These are phyloP conservation scores for Amblyopsis hoosieri DNA, from an alignment of 2,797 vertebrate species.

Conservation along the genomic window DNA sequence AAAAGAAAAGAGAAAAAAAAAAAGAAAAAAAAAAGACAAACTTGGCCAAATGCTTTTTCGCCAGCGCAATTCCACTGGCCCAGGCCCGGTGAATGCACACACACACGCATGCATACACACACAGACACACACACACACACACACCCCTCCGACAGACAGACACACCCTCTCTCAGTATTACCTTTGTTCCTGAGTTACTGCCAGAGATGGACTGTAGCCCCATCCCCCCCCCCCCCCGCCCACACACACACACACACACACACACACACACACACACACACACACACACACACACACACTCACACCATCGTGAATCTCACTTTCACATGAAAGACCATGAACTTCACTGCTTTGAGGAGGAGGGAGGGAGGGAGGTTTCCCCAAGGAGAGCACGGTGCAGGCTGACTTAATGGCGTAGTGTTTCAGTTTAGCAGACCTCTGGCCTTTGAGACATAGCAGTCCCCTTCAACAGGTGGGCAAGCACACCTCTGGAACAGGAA, in stretches of 20 bases:
- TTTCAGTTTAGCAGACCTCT: not conserved
- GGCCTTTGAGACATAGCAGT: slow-evolving; percentile 13
- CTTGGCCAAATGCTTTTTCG: slow-evolving; percentile 76
- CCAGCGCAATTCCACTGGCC: slow-evolving; percentile 51
- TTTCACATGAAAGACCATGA: slow-evolving; percentile 76
- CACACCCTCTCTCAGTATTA: slow-evolving; percentile 55
- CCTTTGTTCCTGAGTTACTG: slow-evolving; percentile 80
- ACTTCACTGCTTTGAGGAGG: slow-evolving; percentile 64
- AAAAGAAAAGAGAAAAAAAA: slow-evolving; percentile 38
- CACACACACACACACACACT: slow-evolving; percentile 18
- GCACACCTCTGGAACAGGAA: slow-evolving; percentile 6
- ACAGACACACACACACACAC: slow-evolving; percentile 30
- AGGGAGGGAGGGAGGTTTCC: not conserved
- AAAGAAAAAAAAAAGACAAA: slow-evolving; percentile 49
- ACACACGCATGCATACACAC: slow-evolving; percentile 47
- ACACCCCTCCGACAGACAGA: slow-evolving; percentile 7
- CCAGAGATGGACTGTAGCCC: slow-evolving; percentile 63
- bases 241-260: slow-evolving; percentile 7
- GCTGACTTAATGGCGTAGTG: slow-evolving; percentile 10
- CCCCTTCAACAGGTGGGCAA: slow-evolving; percentile 22
- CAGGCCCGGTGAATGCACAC: slow-evolving; percentile 43
- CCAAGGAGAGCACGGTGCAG: slow-evolving; percentile 6
- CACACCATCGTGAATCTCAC: slow-evolving; percentile 55
- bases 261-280: slow-evolving; percentile 16
- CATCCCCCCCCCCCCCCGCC: slow-evolving; percentile 13